A percentile compares a stretch with the other conserved stretches of the same genome.
Conservation (phyloP, 1,140 invertebrate genomes). For the Lepidostoma basale region DNA sequence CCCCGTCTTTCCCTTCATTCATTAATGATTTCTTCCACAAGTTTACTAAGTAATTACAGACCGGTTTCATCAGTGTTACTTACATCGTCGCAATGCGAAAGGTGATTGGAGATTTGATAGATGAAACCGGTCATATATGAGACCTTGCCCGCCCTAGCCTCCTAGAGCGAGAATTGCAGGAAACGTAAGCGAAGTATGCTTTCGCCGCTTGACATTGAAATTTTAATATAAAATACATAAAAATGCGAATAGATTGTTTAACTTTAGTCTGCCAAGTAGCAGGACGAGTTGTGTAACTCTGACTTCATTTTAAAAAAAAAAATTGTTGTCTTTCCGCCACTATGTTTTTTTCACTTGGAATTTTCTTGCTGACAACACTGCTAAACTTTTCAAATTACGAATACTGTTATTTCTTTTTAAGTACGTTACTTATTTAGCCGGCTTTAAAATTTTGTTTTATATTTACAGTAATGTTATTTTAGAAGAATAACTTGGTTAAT, state of each 20-base stretch:
- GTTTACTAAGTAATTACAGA: neutral
- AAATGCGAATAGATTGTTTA: constrained; percentile 4
- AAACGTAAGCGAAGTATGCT: neutral
- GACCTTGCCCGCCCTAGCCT: neutral
- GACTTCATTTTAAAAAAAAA: too few relatives aligned
- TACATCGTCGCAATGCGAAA: neutral
- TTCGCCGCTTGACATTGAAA: constrained; percentile 26
- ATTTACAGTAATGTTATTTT: too few relatives aligned
- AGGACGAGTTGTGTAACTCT: neutral
- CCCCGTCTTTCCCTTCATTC: neutral
- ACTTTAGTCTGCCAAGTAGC: neutral
- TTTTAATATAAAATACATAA: constrained; percentile 6
- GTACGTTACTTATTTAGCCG: too few relatives aligned
- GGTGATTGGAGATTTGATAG: neutral
- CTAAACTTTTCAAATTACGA: too few relatives aligned
- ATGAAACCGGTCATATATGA: neutral
- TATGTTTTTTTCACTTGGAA: too few relatives aligned
- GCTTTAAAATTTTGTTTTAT: too few relatives aligned
- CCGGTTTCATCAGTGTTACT: neutral
- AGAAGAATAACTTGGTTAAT: too few relatives aligned
- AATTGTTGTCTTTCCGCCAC: too few relatives aligned
- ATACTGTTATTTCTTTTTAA: too few relatives aligned
- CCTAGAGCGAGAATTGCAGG: neutral
- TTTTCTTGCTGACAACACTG: too few relatives aligned
- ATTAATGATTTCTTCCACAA: neutral